Percentiles rank a stretch among this genome's conserved stretches.
phyloP scores from a whole-genome alignment of 2,797 vertebrate genomes.

The Picus viridis region DNA sequence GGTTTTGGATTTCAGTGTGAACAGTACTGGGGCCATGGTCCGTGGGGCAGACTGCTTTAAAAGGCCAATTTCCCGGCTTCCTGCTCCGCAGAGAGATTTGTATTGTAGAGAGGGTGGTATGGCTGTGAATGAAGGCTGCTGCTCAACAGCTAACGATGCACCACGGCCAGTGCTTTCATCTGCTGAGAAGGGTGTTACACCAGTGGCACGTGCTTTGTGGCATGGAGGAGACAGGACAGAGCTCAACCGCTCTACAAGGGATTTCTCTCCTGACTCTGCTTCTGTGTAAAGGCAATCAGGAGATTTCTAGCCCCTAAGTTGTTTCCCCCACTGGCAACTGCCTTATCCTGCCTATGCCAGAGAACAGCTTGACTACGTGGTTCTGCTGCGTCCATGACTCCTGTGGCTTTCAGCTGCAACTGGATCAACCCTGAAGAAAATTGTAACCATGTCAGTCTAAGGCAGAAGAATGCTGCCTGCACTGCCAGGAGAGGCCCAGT shows the following conservation, averaged over 20 bases:
- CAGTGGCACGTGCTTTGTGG: background rate
- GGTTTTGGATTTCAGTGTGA: background rate
- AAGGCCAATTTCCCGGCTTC: background rate
- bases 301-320: background rate
- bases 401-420: background rate
- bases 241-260: background rate
- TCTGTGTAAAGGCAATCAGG: background rate
- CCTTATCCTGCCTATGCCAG: background rate
- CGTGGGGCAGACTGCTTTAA: background rate
- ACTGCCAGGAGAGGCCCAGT: background rate
- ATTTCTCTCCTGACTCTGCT: background rate
- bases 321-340: background rate
- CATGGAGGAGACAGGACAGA: background rate
- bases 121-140: background rate
- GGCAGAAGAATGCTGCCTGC: background rate
- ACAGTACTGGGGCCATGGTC: background rate
- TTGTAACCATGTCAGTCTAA: background rate
- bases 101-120: accelerated
- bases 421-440: background rate
- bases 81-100: background rate
- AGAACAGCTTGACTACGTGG: background rate
- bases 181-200: background rate
- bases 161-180: accelerated
- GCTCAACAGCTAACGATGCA: background rate
- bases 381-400: background rate